A percentile compares a stretch with the other conserved stretches of the same genome.
Conservation (phyloP, 2,888 invertebrate genomes). For the Autographa gamma region DNA sequence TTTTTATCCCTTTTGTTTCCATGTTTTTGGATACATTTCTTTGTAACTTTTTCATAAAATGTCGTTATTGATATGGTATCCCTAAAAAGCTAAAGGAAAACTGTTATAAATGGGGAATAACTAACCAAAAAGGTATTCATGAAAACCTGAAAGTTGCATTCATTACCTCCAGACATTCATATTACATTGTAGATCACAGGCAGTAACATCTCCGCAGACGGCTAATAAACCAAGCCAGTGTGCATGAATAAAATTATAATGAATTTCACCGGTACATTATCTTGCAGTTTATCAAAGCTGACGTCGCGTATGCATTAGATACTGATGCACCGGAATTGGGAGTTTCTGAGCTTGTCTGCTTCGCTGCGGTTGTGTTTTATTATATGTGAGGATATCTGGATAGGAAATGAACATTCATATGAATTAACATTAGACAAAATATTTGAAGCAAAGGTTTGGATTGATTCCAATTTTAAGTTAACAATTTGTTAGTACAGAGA, state of each 20-base stretch:
- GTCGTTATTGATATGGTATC: too few species aligned
- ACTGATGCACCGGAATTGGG: slow-evolving; percentile 58
- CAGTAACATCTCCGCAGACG: slow-evolving; percentile 48
- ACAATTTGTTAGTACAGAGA: too few species aligned
- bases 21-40: too few species aligned
- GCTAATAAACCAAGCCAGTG: slow-evolving; percentile 72
- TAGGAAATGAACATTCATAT: slow-evolving; percentile 14
- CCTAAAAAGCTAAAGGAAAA: too few species aligned
- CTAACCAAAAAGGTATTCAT: not conserved
- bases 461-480: too few species aligned
- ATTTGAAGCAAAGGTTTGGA: too few species aligned
- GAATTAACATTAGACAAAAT: too few species aligned
- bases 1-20: too few species aligned
- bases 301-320: slow-evolving; percentile 73
- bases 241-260: slow-evolving; percentile 86
- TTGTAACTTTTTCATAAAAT: too few species aligned
- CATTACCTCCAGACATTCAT: slow-evolving; percentile 57
- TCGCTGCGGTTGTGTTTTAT: slow-evolving; percentile 39
- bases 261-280: slow-evolving; percentile 77
- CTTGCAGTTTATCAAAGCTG: slow-evolving; percentile 75
- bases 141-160: slow-evolving; percentile 33
- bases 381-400: slow-evolving; percentile 11
- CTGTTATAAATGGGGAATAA: too few species aligned
- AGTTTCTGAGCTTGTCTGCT: slow-evolving; percentile 46
- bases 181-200: slow-evolving; percentile 61